Evolutionary conservation across 2,797 vertebrate genomes (phyloP), one percentile per base, ranked within the genome.

Genomic region (Myotis planiceps): DNA sequence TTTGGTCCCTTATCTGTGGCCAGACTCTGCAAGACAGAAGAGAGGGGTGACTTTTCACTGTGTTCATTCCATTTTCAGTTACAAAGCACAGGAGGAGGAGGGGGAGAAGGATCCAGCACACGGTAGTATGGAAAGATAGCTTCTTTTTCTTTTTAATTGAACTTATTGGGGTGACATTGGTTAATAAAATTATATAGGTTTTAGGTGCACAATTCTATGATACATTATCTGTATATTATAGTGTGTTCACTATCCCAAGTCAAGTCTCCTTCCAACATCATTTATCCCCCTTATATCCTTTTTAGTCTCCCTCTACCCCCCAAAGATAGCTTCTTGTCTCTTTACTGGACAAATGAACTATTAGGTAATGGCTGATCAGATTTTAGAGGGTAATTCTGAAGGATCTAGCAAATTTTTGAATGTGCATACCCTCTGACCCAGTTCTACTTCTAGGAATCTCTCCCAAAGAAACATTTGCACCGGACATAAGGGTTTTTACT

Each of bases 1-100:
- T 97, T 99, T 99, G 99, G 99, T 98, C 98, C 98, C 98, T 98
- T 99, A 98, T 97, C 98, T 86, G 97, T 79, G 6, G 95, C 69
- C 84, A 97, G 97, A 97, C 98, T 99, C 98, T 99, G 98, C 6
- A 97, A 63, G 97, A 88, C 96, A 91, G 95, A 86, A 96, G 55
- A 92, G 8, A 91, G 49, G 4, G 29, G 23, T 92, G 51, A 83
- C 32, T 82, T 84, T 68, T 42, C n/a, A 58, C 21, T 76, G 63
- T 18, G 58, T 71, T 25, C 29, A 39, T 7, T 69, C 74, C 84
- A 75, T 34, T 60, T 83, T 85, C 55, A 84, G 66, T 83, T 19
- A 90, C 1, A 0, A 53, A 18, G 16, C 13, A 3, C 34, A 45
- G 37, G 25, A 79, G 15, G 32, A 71, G 7, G 27, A 81, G 14